Conservation (phyloP, 2,888 invertebrate genomes). For the Calameuta idolon region DNA sequence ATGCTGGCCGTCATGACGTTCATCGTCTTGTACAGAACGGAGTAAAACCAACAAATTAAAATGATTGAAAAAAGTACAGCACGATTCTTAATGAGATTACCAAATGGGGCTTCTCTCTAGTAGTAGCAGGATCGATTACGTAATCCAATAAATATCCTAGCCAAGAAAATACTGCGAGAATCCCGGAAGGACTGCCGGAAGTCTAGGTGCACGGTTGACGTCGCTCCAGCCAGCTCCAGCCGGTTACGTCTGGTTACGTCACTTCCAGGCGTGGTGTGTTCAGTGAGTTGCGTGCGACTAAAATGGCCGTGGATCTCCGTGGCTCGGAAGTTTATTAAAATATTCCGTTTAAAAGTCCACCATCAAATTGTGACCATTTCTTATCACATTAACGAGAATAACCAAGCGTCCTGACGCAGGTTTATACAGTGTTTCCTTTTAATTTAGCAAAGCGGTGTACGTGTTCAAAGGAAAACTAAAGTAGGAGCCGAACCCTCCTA, state of each 20-base stretch:
- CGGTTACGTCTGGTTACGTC: conserved; percentile 55
- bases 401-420: neutral
- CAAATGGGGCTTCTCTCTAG: neutral
- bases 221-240: neutral
- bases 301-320: conserved; percentile 58
- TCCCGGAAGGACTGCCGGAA: neutral
- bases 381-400: neutral
- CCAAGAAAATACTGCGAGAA: neutral
- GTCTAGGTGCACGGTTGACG: neutral
- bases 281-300: conserved; percentile 48
- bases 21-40: neutral
- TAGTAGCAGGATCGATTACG: neutral
- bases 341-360: neutral
- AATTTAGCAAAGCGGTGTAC: neutral
- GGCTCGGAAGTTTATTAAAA: neutral
- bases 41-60: neutral
- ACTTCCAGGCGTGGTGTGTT: conserved; percentile 66
- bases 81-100: neutral
- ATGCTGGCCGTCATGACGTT: neutral
- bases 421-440: neutral
- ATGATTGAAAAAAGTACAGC: neutral
- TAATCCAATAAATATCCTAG: neutral
- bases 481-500: neutral
- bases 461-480: neutral
- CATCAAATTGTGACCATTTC: neutral